A percentile compares a stretch with the other conserved stretches of the same genome.
Conservation (phyloP, 92 coral and sea anemone genomes). For the Actinostola sp. region DNA sequence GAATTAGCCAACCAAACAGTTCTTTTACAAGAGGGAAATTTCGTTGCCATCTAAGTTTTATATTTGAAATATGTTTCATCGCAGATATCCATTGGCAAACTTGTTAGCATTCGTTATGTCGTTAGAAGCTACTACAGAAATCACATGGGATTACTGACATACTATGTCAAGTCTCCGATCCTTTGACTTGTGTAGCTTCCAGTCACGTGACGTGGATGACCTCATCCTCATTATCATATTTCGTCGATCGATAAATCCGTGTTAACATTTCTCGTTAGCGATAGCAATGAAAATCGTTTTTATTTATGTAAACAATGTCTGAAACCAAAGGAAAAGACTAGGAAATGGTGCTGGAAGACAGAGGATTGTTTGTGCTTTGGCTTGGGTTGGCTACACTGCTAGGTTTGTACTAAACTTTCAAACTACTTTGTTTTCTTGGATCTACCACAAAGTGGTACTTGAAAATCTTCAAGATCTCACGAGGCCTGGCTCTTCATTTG, state of each 20-base stretch:
- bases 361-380: slow-evolving; percentile 22
- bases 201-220: slow-evolving; percentile 35
- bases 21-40: too few species aligned
- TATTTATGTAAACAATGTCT: slow-evolving; percentile 16
- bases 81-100: too few species aligned
- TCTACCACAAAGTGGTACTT: slow-evolving; percentile 5
- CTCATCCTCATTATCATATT: slow-evolving; percentile 13
- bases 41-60: too few species aligned
- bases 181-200: not conserved
- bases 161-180: not conserved
- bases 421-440: not conserved
- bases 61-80: too few species aligned
- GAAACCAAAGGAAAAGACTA: not conserved
- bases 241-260: slow-evolving; percentile 11
- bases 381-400: slow-evolving; percentile 13
- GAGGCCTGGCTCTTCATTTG: not conserved
- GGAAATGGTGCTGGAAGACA: not conserved
- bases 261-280: not conserved
- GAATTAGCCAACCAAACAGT: too few species aligned
- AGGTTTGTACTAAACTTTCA: slow-evolving; percentile 11
- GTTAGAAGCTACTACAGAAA: too few species aligned
- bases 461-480: slow-evolving; percentile 1
- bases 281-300: not conserved
- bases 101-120: too few species aligned
- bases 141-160: slow-evolving; percentile 9